phyloP scores from a whole-genome alignment of 2,888 invertebrate species.

The Pterostichus niger region DNA sequence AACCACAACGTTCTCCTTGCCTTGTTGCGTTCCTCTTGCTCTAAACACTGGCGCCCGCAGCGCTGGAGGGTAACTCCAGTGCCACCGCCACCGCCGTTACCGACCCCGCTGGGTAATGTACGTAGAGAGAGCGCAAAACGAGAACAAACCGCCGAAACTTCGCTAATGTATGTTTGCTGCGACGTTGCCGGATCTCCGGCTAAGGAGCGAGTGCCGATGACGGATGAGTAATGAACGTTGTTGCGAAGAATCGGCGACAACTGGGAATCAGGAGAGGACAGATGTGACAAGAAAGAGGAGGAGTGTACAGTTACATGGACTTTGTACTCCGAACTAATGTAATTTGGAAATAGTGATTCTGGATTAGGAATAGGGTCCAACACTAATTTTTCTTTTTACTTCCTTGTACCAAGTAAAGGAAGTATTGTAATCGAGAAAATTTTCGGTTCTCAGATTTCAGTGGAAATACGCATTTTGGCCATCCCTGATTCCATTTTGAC shows the following conservation, averaged over 20 bases:
- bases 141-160: conserved; percentile 62
- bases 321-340: no score
- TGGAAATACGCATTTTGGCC: no score
- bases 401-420: no score
- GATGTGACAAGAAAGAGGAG: conserved; percentile 3
- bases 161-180: conserved; percentile 56
- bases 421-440: no score
- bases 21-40: neutral
- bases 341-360: no score
- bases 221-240: conserved; percentile 43
- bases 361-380: no score
- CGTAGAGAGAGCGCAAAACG: conserved; percentile 47
- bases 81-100: neutral
- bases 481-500: no score
- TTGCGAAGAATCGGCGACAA: no score
- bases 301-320: neutral
- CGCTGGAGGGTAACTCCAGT: neutral
- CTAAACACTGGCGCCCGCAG: conserved; percentile 30
- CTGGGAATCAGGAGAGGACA: neutral
- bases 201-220: conserved; percentile 10
- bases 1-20: conserved; percentile 34
- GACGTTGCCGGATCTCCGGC: conserved; percentile 24
- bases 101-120: conserved; percentile 24
- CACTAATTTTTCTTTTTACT: no score
- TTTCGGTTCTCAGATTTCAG: no score